A percentile compares a stretch with the other conserved stretches of the same genome.
Conservation (phyloP, 2,113 vertebrate genomes). For the Sturnus vulgaris region DNA sequence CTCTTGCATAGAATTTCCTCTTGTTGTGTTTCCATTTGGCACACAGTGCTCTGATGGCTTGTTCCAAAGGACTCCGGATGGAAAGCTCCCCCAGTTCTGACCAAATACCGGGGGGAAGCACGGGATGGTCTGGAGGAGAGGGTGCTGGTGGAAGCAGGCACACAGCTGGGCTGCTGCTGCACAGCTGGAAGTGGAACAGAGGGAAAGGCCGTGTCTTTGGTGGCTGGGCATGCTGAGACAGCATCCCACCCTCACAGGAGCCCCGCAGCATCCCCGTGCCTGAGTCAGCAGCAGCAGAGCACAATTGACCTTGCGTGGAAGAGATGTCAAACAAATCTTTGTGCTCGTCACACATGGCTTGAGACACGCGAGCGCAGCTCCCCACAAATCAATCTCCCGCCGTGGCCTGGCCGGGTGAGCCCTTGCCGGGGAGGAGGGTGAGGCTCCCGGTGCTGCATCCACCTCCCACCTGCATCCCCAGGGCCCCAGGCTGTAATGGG, state of each 20-base stretch:
- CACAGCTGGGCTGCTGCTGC: accelerated
- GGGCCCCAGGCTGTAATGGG: background rate
- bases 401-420: background rate
- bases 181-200: background rate
- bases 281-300: background rate
- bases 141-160: background rate
- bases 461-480: accelerated
- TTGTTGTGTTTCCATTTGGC: background rate
- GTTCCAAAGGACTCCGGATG: background rate
- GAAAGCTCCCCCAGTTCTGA: background rate
- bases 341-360: constrained; percentile 2
- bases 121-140: background rate
- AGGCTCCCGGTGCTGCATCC: background rate
- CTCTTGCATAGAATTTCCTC: background rate
- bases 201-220: accelerated
- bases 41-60: background rate
- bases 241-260: background rate
- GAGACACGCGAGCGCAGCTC: background rate
- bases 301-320: constrained; percentile 30
- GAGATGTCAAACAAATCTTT: constrained; percentile 46
- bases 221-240: background rate
- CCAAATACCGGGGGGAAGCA: background rate
- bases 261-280: background rate
- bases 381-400: background rate
- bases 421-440: background rate